Evolutionary conservation across 2,113 vertebrate genomes (phyloP).

Genomic region (Oncorhynchus tshawytscha): DNA sequence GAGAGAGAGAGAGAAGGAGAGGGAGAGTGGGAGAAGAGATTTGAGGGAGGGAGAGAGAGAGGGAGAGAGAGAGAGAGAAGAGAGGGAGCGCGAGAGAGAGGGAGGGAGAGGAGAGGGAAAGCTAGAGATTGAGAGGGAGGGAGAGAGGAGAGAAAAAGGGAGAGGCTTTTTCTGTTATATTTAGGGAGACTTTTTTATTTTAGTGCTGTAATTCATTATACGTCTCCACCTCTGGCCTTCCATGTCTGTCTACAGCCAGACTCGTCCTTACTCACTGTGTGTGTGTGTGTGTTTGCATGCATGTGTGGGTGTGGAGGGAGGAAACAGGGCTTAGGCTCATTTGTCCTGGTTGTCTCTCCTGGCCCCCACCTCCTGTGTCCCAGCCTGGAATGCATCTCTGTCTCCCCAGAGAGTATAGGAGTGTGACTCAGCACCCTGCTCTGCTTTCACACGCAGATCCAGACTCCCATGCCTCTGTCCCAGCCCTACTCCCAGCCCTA

Average conservation of each 20-base stretch:
- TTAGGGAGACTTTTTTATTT: conserved; percentile 1
- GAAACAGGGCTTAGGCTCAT: conserved; percentile 58
- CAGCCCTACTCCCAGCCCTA: no score
- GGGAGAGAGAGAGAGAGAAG: no score
- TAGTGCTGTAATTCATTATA: no score
- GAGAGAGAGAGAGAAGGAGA: no score
- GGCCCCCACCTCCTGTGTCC: conserved; percentile 64
- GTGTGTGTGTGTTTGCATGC: conserved; percentile 41
- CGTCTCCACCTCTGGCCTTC: conserved; percentile 22
- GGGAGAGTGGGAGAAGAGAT: no score
- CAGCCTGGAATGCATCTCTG: conserved; percentile 57
- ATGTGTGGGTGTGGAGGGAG: conserved; percentile 49
- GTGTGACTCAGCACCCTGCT: conserved; percentile 59
- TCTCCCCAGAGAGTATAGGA: conserved; percentile 22
- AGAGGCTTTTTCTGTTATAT: conserved; percentile 5
- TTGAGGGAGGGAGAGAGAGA: no score
- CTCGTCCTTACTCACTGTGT: background rate
- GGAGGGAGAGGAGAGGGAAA: no score
- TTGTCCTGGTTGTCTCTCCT: conserved; percentile 55
- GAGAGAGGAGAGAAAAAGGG: background rate
- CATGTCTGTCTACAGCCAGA: background rate
- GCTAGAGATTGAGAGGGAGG: no score
- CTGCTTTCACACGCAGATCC: conserved; percentile 32
- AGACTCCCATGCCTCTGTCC: no score
- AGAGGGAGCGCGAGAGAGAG: no score